Evolutionary conservation across 1,140 invertebrate species (phyloP).

Genomic region (Achatina immaculata): DNA sequence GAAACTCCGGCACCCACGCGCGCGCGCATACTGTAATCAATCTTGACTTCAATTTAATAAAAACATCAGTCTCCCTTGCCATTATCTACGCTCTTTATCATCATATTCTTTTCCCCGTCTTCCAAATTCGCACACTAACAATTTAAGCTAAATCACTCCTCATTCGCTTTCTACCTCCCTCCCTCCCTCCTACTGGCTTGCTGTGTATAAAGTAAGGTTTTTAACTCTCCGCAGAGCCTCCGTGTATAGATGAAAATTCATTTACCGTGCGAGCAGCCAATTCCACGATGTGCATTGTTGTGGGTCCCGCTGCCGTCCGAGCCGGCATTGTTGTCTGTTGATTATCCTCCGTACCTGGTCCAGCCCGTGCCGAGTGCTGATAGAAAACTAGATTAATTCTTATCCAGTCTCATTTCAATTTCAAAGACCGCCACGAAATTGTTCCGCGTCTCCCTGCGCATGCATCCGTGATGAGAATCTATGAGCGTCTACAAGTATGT

Average conservation of each 20-base stretch:
- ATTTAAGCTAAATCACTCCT: neutral
- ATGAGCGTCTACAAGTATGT: neutral
- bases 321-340: slow-evolving; percentile 12
- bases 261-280: slow-evolving; percentile 15
- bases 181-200: neutral
- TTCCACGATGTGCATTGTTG: neutral
- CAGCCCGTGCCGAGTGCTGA: slow-evolving; percentile 3
- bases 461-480: slow-evolving; percentile 14
- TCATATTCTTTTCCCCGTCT: neutral
- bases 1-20: too few relatives aligned
- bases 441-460: slow-evolving; percentile 8
- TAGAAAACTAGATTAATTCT: slow-evolving; percentile 15
- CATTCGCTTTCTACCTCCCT: neutral
- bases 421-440: slow-evolving; percentile 5
- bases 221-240: slow-evolving; percentile 9
- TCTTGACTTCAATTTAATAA: neutral
- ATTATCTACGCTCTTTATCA: neutral
- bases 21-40: neutral
- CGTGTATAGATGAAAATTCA: slow-evolving; percentile 12
- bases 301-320: neutral
- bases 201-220: slow-evolving; percentile 7
- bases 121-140: neutral
- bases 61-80: neutral
- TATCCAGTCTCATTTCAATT: slow-evolving; percentile 10
- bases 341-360: slow-evolving; percentile 8